These are phyloP conservation scores for Odontophorus gujanensis DNA, from an alignment of 2,113 vertebrate genomes.

Conservation along the genomic window DNA sequence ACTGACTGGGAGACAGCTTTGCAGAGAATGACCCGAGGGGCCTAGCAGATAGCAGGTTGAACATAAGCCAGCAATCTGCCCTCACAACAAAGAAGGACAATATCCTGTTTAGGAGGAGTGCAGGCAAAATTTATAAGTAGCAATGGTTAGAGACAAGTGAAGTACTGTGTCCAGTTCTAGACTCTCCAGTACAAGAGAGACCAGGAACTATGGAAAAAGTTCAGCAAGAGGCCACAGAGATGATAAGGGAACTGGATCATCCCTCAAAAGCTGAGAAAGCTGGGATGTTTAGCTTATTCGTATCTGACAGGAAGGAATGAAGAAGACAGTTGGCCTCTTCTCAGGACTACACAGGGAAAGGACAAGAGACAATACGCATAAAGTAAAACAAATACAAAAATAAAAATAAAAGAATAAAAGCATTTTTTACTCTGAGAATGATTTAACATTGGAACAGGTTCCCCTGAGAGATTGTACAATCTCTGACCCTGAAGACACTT, in stretches of 20 bases:
- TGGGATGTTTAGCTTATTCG: background rate
- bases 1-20: background rate
- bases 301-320: background rate
- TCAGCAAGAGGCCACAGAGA: background rate
- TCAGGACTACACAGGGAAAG: background rate
- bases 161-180: background rate
- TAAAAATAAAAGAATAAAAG: background rate
- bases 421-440: background rate
- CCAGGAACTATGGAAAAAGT: background rate
- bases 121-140: background rate
- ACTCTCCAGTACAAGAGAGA: background rate
- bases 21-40: accelerated
- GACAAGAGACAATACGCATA: background rate
- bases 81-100: background rate
- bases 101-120: background rate
- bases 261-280: background rate
- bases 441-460: background rate
- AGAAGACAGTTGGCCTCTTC: background rate
- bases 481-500: background rate
- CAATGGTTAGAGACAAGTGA: background rate
- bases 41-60: background rate
- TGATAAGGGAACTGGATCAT: background rate
- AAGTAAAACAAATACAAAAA: background rate
- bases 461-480: background rate
- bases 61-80: background rate